Base-by-base conservation (phyloP, 2,797 vertebrate genomes). In the Chiloscyllium punctatum region DNA sequence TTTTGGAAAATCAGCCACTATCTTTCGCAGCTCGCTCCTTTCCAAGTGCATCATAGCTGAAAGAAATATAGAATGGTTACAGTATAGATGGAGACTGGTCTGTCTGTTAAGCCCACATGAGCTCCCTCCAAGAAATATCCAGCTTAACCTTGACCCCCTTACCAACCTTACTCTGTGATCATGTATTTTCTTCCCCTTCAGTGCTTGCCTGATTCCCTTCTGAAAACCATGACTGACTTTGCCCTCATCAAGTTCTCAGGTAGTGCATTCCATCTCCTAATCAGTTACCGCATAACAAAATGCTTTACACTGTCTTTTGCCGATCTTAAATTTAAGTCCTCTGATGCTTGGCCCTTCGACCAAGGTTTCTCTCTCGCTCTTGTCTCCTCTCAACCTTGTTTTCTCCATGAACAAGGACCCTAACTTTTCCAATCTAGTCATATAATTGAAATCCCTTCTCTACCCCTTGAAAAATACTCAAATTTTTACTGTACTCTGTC, bases 31-130 rank as follows among this genome's bases (percentile, higher is more conserved):
- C 15, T 98, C 97, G 48, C 97, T 97, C 96, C 98, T 98, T 91
- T 98, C 98, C 95, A 98, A 96, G 9, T 97, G 97, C 94, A 98
- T 97, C 95, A 97, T 98, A 97, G 97, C 97, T 99, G 98, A 95
- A 95, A 95, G 68, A 95, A 27, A 25, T 4, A 72, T 16, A 25
- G 23, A 79, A 79, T n/a, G 33, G 33, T 79, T 79, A 79, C 9
- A n/a, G 33, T 13, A 16, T 4, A 79, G 74, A 8, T 2, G 74
- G 74, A 69, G 69, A 5, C 74, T 33, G 79, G n/a, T 1, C 33
- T 15, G 13, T 13, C 4, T 3, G n/a, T 79, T 16, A 33, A 79
- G 33, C 3, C 11, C 18, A 21, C 3, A 68, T n/a, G 33, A 33
- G 13, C 13, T 79, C 33, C 33, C 33, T 69, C 11, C 13, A 69